Base-by-base conservation (phyloP, 2,113 vertebrate genomes). In the Elachura formosa region DNA sequence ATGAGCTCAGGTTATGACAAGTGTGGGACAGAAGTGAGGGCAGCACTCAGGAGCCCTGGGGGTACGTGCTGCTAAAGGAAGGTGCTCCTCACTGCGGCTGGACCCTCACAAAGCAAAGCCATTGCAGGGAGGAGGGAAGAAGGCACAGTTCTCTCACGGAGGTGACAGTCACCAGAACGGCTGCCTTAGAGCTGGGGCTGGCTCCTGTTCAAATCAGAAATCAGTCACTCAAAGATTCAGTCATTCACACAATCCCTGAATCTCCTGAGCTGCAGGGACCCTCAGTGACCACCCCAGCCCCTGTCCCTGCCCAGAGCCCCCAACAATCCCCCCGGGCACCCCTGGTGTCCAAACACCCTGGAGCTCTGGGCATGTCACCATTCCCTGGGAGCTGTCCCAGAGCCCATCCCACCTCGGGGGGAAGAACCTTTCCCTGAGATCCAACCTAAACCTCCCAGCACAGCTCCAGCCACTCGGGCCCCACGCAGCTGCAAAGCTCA, bases 341-440 rank as follows among this genome's bases (percentile, higher is more conserved):
- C n/a, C 69, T 46, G 61, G 48, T 24, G 25, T 0, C 36, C 79
- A 21, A 72, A 20, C 2, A 2, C 56, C 38, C 56, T 40, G 81
- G 40, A 73, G 69, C 81, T 63, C 41, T 46, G 80, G 67, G n/a
- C n/a, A n/a, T n/a, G n/a, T n/a, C n/a, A n/a, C 69, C 69, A n/a
- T 64, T 64, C 68, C 81, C 81, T 63, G 80, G n/a, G n/a, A n/a
- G n/a, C n/a, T n/a, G n/a, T n/a, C n/a, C n/a, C n/a, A n/a, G n/a
- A n/a, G n/a, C n/a, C n/a, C n/a, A n/a, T n/a, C n/a, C n/a, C n/a
- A 33, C 54, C 56, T 59, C 34, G 26, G 59, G 68, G 18, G 68
- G n/a, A 25, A 14, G 18, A 26, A 0, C 19, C 49, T 54, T 73
- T 23, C 24, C 48, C n/a, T n/a, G 5, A 15, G 0, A 0, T n/a